Conservation (phyloP, 1,140 invertebrate species). For the Drosophila kepulauana region DNA sequence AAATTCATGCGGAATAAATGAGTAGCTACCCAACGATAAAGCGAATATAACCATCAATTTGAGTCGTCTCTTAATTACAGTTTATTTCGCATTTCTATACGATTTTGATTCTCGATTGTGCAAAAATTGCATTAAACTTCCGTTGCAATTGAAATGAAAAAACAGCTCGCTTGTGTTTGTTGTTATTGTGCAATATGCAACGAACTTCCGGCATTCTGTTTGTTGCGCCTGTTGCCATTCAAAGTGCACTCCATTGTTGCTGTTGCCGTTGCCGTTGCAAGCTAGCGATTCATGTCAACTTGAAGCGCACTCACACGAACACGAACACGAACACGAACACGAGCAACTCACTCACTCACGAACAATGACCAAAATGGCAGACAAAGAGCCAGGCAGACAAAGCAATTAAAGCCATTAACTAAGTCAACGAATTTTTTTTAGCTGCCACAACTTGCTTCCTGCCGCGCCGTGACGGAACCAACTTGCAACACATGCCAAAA, state of each 20-base stretch:
- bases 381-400: conserved; percentile 34
- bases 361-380: conserved; percentile 12
- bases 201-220: conserved; percentile 43
- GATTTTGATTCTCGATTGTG: conserved; percentile 31
- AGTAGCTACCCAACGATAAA: conserved; percentile 11
- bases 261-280: conserved; percentile 11
- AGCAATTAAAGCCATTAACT: conserved; percentile 58
- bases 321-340: not conserved
- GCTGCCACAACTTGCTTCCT: not conserved
- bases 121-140: conserved; percentile 57
- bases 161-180: conserved; percentile 25
- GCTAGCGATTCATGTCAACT: conserved; percentile 52
- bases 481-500: conserved; percentile 7
- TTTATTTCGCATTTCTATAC: conserved; percentile 54
- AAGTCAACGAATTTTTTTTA: conserved; percentile 16
- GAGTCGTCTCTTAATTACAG: conserved; percentile 67
- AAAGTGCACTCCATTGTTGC: conserved; percentile 41
- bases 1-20: conserved; percentile 78
- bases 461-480: not conserved
- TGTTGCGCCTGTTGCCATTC: conserved; percentile 22
- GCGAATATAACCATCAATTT: conserved; percentile 27
- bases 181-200: conserved; percentile 31
- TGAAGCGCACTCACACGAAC: conserved; percentile 55
- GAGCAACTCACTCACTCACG: conserved; percentile 14
- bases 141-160: conserved; percentile 48